Base-by-base conservation (phyloP, 2,113 vertebrate species). In the Paramisgurnus dabryanus region DNA sequence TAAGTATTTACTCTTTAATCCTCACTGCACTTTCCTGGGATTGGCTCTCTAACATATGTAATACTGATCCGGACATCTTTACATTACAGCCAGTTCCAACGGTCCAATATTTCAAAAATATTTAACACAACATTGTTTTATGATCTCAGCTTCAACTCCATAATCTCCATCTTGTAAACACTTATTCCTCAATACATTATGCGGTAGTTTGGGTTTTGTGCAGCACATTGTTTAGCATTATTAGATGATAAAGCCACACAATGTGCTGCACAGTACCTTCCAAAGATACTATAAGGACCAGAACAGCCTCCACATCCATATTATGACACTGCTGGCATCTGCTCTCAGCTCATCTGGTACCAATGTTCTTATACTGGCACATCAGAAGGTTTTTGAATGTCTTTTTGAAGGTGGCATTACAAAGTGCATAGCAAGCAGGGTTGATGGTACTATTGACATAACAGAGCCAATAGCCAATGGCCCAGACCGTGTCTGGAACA, bases 401-500 rank as follows among this genome's bases (percentile, higher is more conserved):
- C 92, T 99, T 99, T 90, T 99, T 99, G 88, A 99, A 99, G 0
- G 98, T 99, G 87, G 96, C 97, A 0, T 99, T 99, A 93, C 98
- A 99, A 86, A 99, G 94, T 11, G 98, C 97, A 0, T 99, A 99
- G 89, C 97, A 99, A 75, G 97, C 97, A 0, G 98, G 98, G 89
- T 99, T 99, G 89, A 99, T 96, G 80, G 98, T 99, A 80, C 97
- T 98, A 93, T 99, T 99, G 90, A 99, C 97, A 0, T 99, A 99
- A 86, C 98, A 99, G 78, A 99, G 94, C 98, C 98, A 99, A 90
- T 99, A 99, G 82, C 98, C 96, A 0, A 99, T 98, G 57, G 90
- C 96, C 98, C 98, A 99, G 69, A 97, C 95, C 0, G 96, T 98
- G 50, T 99, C 97, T 0, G 98, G 97, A 4, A 99, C 92, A 0